Percentiles rank a stretch among this genome's conserved stretches.
Evolutionary conservation across 2,888 invertebrate genomes (phyloP).

Genomic region (Clostera curtula): DNA sequence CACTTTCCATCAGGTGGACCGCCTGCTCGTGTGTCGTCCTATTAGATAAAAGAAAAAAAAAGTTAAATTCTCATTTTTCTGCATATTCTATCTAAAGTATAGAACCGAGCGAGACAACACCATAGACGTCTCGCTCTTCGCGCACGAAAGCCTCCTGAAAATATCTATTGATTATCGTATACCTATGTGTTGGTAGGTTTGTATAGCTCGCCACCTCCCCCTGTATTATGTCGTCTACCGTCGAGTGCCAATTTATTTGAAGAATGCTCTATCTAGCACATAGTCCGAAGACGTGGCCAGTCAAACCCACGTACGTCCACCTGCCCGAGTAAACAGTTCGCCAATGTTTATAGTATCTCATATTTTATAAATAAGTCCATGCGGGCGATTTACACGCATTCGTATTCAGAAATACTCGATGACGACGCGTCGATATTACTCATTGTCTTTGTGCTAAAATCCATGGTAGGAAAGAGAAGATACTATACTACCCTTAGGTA

Average conservation of each 20-base stretch:
- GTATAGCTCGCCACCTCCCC: conserved; percentile 56
- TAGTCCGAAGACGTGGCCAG: too few species aligned
- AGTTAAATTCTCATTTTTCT: conserved; percentile 28
- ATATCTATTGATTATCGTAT: conserved; percentile 75
- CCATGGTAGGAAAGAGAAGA: conserved; percentile 5
- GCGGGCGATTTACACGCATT: conserved; percentile 31
- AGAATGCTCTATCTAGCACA: too few species aligned
- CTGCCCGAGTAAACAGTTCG: conserved; percentile 30
- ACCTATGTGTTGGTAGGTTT: conserved; percentile 55
- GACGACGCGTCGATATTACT: conserved; percentile 2
- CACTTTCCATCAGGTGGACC: too few species aligned
- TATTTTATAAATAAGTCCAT: conserved; percentile 33
- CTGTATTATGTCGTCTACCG: conserved; percentile 55
- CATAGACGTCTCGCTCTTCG: conserved; percentile 45
- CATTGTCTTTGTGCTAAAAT: conserved; percentile 1
- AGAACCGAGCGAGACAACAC: conserved; percentile 50
- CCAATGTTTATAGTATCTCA: conserved; percentile 23
- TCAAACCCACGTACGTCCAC: conserved; percentile 34
- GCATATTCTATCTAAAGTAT: conserved; percentile 55
- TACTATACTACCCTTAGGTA: too few species aligned
- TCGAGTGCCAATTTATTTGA: conserved; percentile 71
- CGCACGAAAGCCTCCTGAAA: conserved; percentile 72
- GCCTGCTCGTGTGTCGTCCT: too few species aligned
- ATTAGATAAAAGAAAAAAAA: too few species aligned
- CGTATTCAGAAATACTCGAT: conserved; percentile 8